Percentiles rank a stretch among this genome's conserved stretches.
phyloP scores from a whole-genome alignment of 2,888 invertebrate species.

The Ctena decussata region DNA sequence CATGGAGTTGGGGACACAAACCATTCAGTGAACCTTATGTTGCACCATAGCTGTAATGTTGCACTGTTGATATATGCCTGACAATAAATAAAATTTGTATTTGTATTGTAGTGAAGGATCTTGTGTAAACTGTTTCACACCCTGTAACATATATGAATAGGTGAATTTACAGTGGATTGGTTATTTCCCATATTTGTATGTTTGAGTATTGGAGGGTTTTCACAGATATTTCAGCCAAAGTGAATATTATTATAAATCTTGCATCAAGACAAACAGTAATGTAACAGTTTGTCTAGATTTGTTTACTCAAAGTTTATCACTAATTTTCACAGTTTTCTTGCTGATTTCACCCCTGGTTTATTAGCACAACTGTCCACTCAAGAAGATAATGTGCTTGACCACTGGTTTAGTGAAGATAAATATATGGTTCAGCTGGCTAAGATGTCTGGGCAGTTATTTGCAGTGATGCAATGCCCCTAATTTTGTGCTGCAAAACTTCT shows the following conservation, averaged over 20 bases:
- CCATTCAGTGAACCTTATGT: too few relatives aligned
- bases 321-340: not conserved
- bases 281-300: conserved; percentile 1
- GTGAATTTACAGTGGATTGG: too few relatives aligned
- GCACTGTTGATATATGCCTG: too few relatives aligned
- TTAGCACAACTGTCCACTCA: not conserved
- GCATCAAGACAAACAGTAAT: not conserved
- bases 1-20: too few relatives aligned
- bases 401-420: not conserved
- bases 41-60: too few relatives aligned
- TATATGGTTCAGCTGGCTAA: not conserved
- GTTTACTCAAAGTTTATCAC: not conserved
- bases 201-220: not conserved
- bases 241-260: not conserved
- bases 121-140: too few relatives aligned
- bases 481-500: not conserved
- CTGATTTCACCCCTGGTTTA: not conserved
- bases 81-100: too few relatives aligned
- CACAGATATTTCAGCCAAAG: not conserved
- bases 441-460: not conserved
- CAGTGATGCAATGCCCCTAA: not conserved
- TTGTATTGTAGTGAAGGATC: too few relatives aligned
- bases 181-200: too few relatives aligned
- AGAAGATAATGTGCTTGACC: not conserved
- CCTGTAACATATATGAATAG: too few relatives aligned